These are phyloP conservation scores for Tipula helvola DNA, from an alignment of 2,888 invertebrate species.

Conservation along the genomic window DNA sequence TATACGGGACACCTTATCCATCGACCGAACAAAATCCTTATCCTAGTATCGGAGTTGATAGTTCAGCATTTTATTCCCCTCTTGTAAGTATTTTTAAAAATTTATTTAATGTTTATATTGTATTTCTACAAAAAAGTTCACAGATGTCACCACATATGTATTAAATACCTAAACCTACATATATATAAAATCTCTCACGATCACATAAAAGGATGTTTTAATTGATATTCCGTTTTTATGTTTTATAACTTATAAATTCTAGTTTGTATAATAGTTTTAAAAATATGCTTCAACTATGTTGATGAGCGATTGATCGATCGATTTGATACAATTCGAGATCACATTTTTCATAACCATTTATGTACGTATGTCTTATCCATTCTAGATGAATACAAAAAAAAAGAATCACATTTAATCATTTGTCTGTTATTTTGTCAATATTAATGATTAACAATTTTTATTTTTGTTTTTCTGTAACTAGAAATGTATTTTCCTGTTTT, in stretches of 20 bases:
- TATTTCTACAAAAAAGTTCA: not conserved
- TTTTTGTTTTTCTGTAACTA: not conserved
- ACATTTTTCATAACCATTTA: not conserved
- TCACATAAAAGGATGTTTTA: slow-evolving; percentile 8
- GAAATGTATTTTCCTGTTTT: not conserved
- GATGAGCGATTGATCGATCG: slow-evolving; percentile 5
- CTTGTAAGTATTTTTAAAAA: slow-evolving; percentile 84
- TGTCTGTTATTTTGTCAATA: slow-evolving; percentile 10
- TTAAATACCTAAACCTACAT: not conserved
- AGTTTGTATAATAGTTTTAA: not conserved
- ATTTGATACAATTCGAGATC: not conserved
- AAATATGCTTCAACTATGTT: not conserved
- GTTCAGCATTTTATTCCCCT: slow-evolving; percentile 90
- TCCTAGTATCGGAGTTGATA: slow-evolving; percentile 84
- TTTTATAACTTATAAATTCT: not conserved
- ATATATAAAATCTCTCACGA: not conserved
- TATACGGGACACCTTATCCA: slow-evolving; percentile 79
- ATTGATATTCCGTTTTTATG: not conserved
- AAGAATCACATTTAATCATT: slow-evolving; percentile 5
- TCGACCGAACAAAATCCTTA: slow-evolving; percentile 87
- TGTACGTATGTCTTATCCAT: not conserved
- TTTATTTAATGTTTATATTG: not conserved
- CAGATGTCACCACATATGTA: not conserved
- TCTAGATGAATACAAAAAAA: not conserved
- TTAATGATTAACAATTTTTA: slow-evolving; percentile 6